Evolutionary conservation across 2,113 vertebrate species (phyloP), one percentile per base, ranked within the genome.

Genomic region (Notarius quadriscutis): DNA sequence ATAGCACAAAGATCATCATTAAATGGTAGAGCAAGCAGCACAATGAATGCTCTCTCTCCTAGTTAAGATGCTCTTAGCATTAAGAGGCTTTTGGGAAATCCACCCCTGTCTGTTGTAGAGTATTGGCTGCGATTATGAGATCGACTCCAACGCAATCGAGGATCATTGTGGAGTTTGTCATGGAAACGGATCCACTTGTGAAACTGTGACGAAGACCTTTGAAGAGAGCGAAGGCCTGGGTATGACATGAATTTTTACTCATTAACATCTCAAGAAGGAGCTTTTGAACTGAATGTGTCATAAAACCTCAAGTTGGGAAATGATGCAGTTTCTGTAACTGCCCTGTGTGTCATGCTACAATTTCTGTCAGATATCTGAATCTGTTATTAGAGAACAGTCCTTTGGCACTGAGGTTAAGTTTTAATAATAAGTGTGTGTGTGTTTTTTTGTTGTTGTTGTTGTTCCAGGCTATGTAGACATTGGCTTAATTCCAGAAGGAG

Each of bases 161-260:
- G 98, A 99, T 89, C 97, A 95, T 41, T 99, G 98, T 0, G 98
- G 98, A 0, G 96, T 99, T 0, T 99, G 98, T 88, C 95, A 92
- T 0, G 97, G 98, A 5, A 96, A 99, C 0, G 96, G 96, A 60
- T 98, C 98, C 30, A 97, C 97, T 87, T 99, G 98, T 71, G 95
- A 96, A 83, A 99, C 98, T 0, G 93, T 99, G 84, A 95, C 93
- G 87, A 96, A 93, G 91, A 98, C 95, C 12, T 99, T 98, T 17
- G 93, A 97, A 90, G 94, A 97, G 92, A 96, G 94, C 0, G 96
- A 98, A 91, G 97, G 97, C 74, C 93, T 96, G 53, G 97, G 98
- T 99, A 95, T 71, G 96, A 88, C 51, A 18, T 50, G 25, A 58
- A 57, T 78, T 30, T 48, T 48, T 22, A 48, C 22, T 48, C 8